Base-by-base conservation (phyloP, 2,797 vertebrate species). In the Molothrus aeneus region DNA sequence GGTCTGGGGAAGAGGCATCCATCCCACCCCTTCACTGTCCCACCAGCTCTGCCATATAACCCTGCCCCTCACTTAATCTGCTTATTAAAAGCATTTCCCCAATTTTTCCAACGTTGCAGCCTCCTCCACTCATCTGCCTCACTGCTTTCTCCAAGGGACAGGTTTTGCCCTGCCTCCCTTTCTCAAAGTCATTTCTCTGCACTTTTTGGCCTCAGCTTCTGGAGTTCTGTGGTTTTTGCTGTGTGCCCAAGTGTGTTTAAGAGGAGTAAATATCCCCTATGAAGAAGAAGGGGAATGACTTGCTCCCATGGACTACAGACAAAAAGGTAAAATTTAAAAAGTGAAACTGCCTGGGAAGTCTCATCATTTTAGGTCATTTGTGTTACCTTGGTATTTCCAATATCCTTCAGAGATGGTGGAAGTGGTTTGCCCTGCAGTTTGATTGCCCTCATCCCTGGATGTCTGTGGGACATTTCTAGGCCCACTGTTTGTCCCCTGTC, bases 401-500 rank as follows among this genome's bases (percentile, higher is more conserved):
- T 50, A 34, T 75, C n/a, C 31, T 70, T 6, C 40, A 15, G 28
- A 22, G 26, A 10, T 1, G 3, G 7, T 1, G 6, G 59, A 57
- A 61, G 19, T 4, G 29, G 24, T 57, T 71, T 5, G 3, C 18
- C n/a, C 36, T 11, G 68, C 63, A 17, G 2, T 45, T 29, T 2
- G 6, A 13, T 28, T 34, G 59, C 29, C 22, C 48, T 47, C 38
- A 21, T 26, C 61, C 17, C 42, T 18, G 26, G 12, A 6, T 31
- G 18, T 2, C 25, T 13, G 7, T 6, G 54, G 70, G 57, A 68
- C 7, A 0, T 51, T 60, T 63, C 47, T 17, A 7, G 59, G n/a
- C 22, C 43, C 1, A 0, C 32, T 32, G 13, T 32, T 51, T 28
- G 36, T 10, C 12, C 34, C 22, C 2, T 54, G 34, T 7, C 64